Conservation (phyloP, 2,113 vertebrate species). For the Cephalopterus ornatus region DNA sequence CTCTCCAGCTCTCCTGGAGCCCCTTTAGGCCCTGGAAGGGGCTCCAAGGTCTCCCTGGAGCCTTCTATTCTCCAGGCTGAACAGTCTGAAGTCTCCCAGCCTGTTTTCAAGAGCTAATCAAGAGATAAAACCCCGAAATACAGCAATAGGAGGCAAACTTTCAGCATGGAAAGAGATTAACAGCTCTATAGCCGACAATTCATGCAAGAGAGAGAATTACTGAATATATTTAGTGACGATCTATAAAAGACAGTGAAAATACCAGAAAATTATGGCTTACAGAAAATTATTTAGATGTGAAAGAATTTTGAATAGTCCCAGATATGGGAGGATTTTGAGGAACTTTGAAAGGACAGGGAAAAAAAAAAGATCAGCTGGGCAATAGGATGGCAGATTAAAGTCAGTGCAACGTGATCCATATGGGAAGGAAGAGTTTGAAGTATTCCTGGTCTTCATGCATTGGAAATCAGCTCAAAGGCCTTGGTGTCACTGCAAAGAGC, state of each 20-base stretch:
- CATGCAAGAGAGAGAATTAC: not conserved
- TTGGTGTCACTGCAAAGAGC: not conserved
- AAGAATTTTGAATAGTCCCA: not conserved
- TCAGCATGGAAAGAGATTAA: not conserved
- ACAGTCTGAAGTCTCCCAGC: not conserved
- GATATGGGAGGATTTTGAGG: not conserved
- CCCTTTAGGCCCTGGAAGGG: not conserved
- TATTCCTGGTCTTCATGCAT: not conserved
- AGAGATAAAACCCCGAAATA: not conserved
- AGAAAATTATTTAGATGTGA: not conserved
- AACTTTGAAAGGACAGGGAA: not conserved
- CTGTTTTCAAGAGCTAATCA: not conserved
- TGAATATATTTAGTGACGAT: not conserved
- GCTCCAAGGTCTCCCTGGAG: not conserved
- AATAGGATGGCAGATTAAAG: not conserved
- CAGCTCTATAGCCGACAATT: not conserved
- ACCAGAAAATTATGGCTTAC: not conserved
- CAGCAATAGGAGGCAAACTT: not conserved
- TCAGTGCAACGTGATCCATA: not conserved
- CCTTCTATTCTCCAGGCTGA: accelerated
- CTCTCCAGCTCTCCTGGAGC: not conserved
- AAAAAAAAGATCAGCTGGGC: not conserved
- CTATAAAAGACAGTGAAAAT: not conserved
- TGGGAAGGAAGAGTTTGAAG: not conserved
- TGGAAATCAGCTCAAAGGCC: conserved; percentile 15